Percentiles rank a stretch among this genome's conserved stretches.
phyloP scores from a whole-genome alignment of 2,888 invertebrate genomes.

The Drosophila picticornis region DNA sequence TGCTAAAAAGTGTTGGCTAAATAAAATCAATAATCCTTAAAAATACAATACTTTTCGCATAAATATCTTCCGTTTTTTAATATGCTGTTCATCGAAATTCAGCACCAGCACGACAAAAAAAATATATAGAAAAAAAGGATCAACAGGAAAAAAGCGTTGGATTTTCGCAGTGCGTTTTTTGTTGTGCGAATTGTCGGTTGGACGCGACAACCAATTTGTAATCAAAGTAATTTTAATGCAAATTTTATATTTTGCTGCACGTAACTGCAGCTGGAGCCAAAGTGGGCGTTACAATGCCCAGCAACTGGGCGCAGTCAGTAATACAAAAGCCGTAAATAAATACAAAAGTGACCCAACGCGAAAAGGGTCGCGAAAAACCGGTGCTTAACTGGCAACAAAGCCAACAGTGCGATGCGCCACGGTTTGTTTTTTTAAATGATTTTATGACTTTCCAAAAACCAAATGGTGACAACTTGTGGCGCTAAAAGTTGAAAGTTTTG shows the following conservation, averaged over 20 bases:
- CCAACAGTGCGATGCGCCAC: constrained; percentile 8
- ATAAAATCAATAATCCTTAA: constrained; percentile 78
- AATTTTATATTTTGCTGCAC: constrained; percentile 74
- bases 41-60: constrained; percentile 76
- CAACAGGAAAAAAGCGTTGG: constrained; percentile 30
- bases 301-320: constrained; percentile 28
- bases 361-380: constrained; percentile 48
- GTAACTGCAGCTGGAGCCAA: constrained; percentile 45
- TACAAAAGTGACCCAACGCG: constrained; percentile 39
- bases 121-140: constrained; percentile 3
- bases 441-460: constrained; percentile 75
- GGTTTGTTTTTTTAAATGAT: constrained; percentile 76
- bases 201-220: constrained; percentile 74
- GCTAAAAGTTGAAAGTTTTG: constrained; percentile 77
- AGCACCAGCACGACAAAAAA: constrained; percentile 13
- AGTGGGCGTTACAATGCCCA: constrained; percentile 18
- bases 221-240: constrained; percentile 82
- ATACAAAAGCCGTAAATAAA: constrained; percentile 67
- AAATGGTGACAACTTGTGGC: constrained; percentile 80
- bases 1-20: constrained; percentile 52
- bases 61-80: constrained; percentile 62
- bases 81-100: constrained; percentile 37
- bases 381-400: constrained; percentile 41
- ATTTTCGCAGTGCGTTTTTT: constrained; percentile 46
- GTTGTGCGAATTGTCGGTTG: constrained; percentile 34